phyloP scores from a whole-genome alignment of 1,140 invertebrate species.

The Bombus pascuorum region DNA sequence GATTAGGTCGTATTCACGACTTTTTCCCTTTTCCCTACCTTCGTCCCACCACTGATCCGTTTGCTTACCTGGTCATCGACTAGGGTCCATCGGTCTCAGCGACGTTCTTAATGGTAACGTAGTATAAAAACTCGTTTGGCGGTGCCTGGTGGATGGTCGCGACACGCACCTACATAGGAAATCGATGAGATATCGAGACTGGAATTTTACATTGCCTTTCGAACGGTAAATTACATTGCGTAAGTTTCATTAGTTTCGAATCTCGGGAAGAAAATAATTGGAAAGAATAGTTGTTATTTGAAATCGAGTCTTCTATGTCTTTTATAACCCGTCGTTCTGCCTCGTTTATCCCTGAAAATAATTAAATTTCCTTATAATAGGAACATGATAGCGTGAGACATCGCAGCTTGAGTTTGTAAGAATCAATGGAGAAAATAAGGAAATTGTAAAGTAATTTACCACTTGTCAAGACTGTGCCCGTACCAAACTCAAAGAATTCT shows the following conservation, averaged over 20 bases:
- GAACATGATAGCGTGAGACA: no score
- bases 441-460: no score
- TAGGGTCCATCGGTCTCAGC: background rate
- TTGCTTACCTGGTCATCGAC: conserved; percentile 34
- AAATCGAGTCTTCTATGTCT: background rate
- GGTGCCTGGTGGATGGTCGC: background rate
- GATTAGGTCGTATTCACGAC: conserved; percentile 71
- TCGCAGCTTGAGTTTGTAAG: no score
- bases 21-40: conserved; percentile 64
- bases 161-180: background rate
- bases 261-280: background rate
- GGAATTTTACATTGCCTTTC: background rate
- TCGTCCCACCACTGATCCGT: background rate
- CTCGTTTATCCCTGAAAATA: no score
- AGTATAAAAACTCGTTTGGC: background rate
- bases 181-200: background rate
- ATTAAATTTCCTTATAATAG: no score
- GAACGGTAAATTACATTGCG: background rate
- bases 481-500: no score
- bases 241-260: background rate
- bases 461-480: no score
- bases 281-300: background rate
- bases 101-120: background rate
- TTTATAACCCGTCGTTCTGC: no score
- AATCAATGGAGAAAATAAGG: no score